These are phyloP conservation scores for Calameuta idolon DNA, from an alignment of 2,888 invertebrate species.

Conservation along the genomic window DNA sequence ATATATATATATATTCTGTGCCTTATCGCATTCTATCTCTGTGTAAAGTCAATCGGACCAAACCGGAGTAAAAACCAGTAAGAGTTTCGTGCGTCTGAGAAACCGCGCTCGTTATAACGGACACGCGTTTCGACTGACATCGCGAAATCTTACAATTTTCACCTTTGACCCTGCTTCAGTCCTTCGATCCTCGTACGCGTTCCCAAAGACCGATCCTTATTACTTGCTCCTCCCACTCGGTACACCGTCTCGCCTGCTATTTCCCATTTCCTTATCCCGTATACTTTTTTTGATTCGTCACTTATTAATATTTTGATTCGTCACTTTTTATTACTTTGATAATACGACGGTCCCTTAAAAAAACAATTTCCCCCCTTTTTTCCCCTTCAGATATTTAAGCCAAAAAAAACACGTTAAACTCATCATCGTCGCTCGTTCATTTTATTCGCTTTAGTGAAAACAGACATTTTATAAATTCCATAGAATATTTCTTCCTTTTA, in stretches of 20 bases:
- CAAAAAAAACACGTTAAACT: not conserved
- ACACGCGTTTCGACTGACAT: not conserved
- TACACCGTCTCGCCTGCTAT: too few species aligned
- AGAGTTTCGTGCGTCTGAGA: not conserved
- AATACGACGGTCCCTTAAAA: not conserved
- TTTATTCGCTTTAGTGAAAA: not conserved
- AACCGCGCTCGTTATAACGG: not conserved
- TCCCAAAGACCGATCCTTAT: too few species aligned
- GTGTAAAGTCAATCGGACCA: not conserved
- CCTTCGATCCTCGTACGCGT: too few species aligned
- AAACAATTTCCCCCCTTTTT: not conserved
- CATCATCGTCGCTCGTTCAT: not conserved
- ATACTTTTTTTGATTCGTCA: too few species aligned
- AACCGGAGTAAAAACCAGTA: not conserved
- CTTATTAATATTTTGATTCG: too few species aligned
- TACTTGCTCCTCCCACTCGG: too few species aligned
- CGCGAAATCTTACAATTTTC: not conserved
- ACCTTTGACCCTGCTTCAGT: not conserved
- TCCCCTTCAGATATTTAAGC: not conserved
- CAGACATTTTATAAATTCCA: not conserved
- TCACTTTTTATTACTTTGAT: too few species aligned
- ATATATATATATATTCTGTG: slow-evolving; percentile 31
- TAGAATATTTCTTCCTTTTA: not conserved
- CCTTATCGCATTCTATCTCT: slow-evolving; percentile 33
- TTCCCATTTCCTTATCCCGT: too few species aligned